Base-by-base conservation (phyloP, 1,140 invertebrate genomes). In the Battus philenor region DNA sequence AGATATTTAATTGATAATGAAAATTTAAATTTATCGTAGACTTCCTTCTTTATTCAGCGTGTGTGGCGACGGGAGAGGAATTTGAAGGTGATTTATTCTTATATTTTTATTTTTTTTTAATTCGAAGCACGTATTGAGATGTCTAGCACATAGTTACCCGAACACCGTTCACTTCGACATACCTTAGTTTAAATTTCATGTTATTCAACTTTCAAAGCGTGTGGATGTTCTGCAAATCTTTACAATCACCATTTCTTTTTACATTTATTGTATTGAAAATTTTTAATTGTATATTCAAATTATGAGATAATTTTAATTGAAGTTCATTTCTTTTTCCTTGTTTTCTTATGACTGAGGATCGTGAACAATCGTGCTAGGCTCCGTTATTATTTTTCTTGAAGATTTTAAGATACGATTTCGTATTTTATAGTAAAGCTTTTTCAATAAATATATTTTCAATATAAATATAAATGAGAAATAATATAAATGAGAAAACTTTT, bases 161-260 rank as follows among this genome's bases (percentile, higher is more conserved):
- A 10, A 26, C 44, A 54, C 54, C 64, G 49, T 68, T 68, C 65
- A 65, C 65, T 68, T 60, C 53, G 51, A 59, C 56, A 59, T 59
- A 59, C 60, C 48, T 52, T 52, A 62, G 44, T 47, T 52, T 64
- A 52, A 60, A 50, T 50, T 64, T 47, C 57, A 64, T 64, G 51
- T 54, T 57, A 59, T 59, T 59, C 52, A 59, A 63, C 59, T 54
- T 63, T 63, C 56, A 32, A 48, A 17, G 46, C 3, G 44, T 18
- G 44, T 41, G n/a, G 5, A 41, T n/a, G n/a, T 9, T 16, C 9
- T 26, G 15, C 15, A 7, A 26, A 18, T 36, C 45, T 43, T 26
- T 38, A 39, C 10, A 13, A n/a, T 24, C 26, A 39, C 26, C 12
- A 12, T 13, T 39, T 50, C 33, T 20, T n/a, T n/a, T n/a, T n/a